Percentiles rank a stretch among this genome's conserved stretches.
phyloP scores from a whole-genome alignment of 2,113 vertebrate genomes.

The Gnathonemus echidnorhynchus region DNA sequence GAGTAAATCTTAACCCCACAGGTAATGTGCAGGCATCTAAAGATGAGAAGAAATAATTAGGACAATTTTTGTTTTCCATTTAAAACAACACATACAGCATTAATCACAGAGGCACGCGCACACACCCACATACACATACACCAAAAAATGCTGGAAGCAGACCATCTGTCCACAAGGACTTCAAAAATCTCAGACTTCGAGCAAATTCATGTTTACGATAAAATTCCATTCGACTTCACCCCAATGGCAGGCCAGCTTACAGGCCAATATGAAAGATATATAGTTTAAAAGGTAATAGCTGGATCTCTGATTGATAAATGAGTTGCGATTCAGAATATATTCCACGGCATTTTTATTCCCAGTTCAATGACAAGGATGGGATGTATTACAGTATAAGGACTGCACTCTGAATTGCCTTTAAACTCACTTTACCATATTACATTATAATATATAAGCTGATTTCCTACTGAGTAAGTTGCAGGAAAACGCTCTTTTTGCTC shows the following conservation, averaged over 20 bases:
- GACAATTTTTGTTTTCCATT: conserved; percentile 56
- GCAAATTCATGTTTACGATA: conserved; percentile 67
- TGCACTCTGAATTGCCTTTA: not conserved
- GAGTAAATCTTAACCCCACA: conserved; percentile 57
- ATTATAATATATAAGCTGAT: not conserved
- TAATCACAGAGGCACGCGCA: conserved; percentile 52
- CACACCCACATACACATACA: conserved; percentile 45
- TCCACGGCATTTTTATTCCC: not conserved
- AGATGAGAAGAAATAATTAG: conserved; percentile 45
- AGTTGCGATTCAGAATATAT: not conserved
- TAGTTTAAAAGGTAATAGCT: not conserved
- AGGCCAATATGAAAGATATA: not conserved
- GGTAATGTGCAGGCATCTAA: conserved; percentile 56
- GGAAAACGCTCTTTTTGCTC: conserved; percentile 8
- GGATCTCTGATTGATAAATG: not conserved
- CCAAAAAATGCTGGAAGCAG: conserved; percentile 54
- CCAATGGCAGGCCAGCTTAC: not conserved
- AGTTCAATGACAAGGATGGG: not conserved
- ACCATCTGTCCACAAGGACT: conserved; percentile 53
- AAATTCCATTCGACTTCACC: conserved; percentile 57
- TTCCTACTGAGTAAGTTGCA: not conserved
- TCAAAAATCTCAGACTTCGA: conserved; percentile 56
- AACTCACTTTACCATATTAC: not conserved
- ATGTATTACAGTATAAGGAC: not conserved
- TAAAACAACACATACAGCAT: conserved; percentile 71